phyloP scores from a whole-genome alignment of 2,888 invertebrate genomes.

The Sinodicranocentrus sp. region DNA sequence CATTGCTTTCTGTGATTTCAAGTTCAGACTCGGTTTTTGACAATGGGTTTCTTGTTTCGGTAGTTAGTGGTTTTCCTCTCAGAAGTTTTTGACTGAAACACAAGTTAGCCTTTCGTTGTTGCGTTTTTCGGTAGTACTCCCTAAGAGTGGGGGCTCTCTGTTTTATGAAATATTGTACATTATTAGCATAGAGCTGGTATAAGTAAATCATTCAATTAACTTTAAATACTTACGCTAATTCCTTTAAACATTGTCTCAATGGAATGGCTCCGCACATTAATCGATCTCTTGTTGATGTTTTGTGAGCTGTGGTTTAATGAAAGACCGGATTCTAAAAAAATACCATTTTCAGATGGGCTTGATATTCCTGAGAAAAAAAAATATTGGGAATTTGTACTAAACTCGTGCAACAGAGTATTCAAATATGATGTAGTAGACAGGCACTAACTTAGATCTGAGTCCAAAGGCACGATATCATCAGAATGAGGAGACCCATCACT shows the following conservation, averaged over 20 bases:
- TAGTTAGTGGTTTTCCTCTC: not conserved
- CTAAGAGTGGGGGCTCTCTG: not conserved
- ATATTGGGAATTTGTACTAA: conserved; percentile 38
- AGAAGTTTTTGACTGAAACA: not conserved
- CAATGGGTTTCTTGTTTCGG: not conserved
- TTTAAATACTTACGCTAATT: conserved; percentile 3
- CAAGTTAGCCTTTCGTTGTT: not conserved
- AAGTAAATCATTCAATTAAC: not conserved
- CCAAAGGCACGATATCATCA: conserved; percentile 56
- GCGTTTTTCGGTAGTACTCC: not conserved
- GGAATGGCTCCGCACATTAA: not conserved
- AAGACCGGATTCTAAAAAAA: not conserved
- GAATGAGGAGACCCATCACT: conserved; percentile 5
- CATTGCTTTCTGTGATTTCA: too few relatives aligned
- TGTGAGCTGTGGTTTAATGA: not conserved
- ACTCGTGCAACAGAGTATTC: not conserved
- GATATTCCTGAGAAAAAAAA: too few relatives aligned
- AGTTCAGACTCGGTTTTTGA: not conserved
- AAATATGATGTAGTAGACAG: not conserved
- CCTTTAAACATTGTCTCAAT: conserved; percentile 20
- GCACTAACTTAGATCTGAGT: conserved; percentile 70
- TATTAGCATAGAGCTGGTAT: too few relatives aligned
- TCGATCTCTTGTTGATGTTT: conserved; percentile 9
- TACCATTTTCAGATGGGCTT: not conserved
- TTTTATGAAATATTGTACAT: not conserved